phyloP scores from a whole-genome alignment of 2,797 vertebrate species.

The Takifugu ocellatus region DNA sequence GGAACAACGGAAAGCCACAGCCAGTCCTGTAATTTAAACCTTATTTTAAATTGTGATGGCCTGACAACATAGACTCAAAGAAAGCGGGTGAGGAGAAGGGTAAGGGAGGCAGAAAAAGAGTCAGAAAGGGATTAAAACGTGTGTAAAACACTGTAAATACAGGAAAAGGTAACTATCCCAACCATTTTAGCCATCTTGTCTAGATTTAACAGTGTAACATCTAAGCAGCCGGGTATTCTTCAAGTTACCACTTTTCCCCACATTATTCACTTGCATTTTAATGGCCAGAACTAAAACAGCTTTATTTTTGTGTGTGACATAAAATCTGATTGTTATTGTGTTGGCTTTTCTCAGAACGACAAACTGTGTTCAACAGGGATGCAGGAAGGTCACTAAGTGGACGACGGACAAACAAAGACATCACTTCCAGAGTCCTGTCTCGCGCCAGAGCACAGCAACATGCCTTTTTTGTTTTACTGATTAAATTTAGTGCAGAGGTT shows the following conservation, averaged over 20 bases:
- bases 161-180: too few relatives aligned
- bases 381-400: background rate
- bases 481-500: slow-evolving; percentile 12
- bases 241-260: too few relatives aligned
- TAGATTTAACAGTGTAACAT: too few relatives aligned
- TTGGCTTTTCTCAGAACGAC: too few relatives aligned
- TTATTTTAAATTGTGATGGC: slow-evolving; percentile 92
- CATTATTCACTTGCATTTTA: too few relatives aligned
- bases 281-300: too few relatives aligned
- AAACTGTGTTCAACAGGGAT: too few relatives aligned
- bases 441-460: too few relatives aligned
- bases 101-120: slow-evolving; percentile 20
- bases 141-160: slow-evolving; percentile 26
- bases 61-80: slow-evolving; percentile 74
- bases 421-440: background rate
- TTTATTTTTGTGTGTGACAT: too few relatives aligned
- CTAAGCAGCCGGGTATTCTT: too few relatives aligned
- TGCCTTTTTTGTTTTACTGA: background rate
- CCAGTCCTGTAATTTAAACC: slow-evolving; percentile 98
- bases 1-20: slow-evolving; percentile 95
- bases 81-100: slow-evolving; percentile 35
- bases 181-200: too few relatives aligned
- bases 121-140: slow-evolving; percentile 26
- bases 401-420: background rate
- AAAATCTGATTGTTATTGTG: too few relatives aligned